Base-by-base conservation (phyloP, 1,140 invertebrate species). In the Yoshiicerus persimilis region DNA sequence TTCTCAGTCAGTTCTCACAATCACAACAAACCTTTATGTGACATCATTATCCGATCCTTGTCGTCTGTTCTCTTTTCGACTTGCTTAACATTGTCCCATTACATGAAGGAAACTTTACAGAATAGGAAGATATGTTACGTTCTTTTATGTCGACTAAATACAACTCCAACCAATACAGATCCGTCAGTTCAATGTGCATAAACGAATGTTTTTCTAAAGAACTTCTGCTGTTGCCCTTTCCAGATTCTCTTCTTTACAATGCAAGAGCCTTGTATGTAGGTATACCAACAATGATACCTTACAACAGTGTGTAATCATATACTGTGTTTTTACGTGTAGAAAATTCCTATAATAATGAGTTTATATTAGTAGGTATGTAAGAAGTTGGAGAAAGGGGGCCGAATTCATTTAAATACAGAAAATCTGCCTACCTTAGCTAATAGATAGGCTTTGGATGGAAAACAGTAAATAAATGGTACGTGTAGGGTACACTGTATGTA, bases 11-110 rank as follows among this genome's bases (percentile, higher is more conserved):
- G 70, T 80, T 87, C 70, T 87, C 70, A 87, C 86, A 83, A 34
- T 80, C 75, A 87, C 85, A 38, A 86, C 70, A 87, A 87, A 87
- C 70, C 75, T 87, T 87, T 87, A 87, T 87, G 64, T 75, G 66
- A 80, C 86, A 83, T 83, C 62, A 83, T 87, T 87, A 87, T 83
- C 39, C 75, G 30, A n/a, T 80, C 75, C 34, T 34, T 80, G 32
- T 80, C 75, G 32, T 80, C 75, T 80, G 38, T 47, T 47, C 41
- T 84, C n/a, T 16, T 83, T 39, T 38, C 77, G 32, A 70, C 25
- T 70, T 70, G 66, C 25, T 56, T 70, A 70, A 11, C 27, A 66
- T 70, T 70, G 66, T 70, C 27, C 27, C 13, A 66, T 25, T 66
- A 66, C 10, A 25, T 66, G 5, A 25, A 66, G n/a, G 27, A 25